These are phyloP conservation scores for Notothenia coriiceps DNA, from an alignment of 2,113 vertebrate genomes.

Conservation along the genomic window DNA sequence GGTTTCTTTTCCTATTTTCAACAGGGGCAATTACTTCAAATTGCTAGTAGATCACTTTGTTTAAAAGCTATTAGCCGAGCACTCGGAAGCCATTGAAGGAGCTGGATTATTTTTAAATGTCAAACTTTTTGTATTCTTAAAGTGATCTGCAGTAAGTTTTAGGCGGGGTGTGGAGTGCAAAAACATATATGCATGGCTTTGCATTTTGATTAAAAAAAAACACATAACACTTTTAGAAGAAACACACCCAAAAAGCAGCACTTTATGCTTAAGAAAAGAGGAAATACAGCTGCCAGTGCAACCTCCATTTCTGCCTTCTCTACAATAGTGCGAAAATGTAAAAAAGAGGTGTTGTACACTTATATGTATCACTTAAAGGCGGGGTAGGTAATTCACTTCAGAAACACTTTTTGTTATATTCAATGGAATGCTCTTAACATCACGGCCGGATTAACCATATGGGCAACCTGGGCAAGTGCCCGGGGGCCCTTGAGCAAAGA, in stretches of 20 bases:
- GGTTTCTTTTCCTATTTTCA: conserved; percentile 18
- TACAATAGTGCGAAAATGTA: neutral
- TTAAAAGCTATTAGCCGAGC: conserved; percentile 25
- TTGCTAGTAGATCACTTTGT: conserved; percentile 15
- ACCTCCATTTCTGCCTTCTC: neutral
- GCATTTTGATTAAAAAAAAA: conserved; percentile 8
- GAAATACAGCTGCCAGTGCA: neutral
- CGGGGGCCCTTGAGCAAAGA: too few species aligned
- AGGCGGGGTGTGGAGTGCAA: neutral
- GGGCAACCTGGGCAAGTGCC: too few species aligned
- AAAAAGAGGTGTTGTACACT: neutral
- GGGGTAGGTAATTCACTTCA: too few species aligned
- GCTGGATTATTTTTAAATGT: conserved; percentile 6
- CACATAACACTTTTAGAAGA: neutral
- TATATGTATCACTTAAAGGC: neutral
- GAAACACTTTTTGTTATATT: too few species aligned
- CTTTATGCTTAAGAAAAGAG: neutral
- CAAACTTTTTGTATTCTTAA: neutral
- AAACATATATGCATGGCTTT: neutral
- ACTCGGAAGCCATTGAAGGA: neutral
- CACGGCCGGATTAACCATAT: too few species aligned
- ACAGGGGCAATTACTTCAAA: conserved; percentile 33
- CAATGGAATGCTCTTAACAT: too few species aligned
- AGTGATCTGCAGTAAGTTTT: neutral
- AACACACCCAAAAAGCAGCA: neutral